phyloP scores from a whole-genome alignment of 2,113 vertebrate species.

The Halichoerus grypus region DNA sequence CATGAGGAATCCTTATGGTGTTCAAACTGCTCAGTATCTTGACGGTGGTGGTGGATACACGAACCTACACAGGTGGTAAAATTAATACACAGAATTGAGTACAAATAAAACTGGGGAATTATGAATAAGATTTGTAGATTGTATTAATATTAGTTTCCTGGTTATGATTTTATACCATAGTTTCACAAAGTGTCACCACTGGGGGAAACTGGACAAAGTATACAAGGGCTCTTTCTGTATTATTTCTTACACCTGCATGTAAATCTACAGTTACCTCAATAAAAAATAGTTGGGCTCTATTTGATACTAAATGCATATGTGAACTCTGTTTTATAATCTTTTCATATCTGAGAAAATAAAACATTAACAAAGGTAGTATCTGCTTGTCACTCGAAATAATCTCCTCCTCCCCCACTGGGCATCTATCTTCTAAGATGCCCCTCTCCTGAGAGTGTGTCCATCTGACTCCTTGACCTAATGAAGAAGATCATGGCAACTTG shows the following conservation, averaged over 20 bases:
- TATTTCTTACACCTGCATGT: background rate
- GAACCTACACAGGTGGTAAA: background rate
- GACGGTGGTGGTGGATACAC: background rate
- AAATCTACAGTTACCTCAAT: background rate
- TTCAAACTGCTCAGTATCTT: background rate
- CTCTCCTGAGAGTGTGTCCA: background rate
- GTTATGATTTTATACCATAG: background rate
- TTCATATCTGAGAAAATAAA: conserved; percentile 48
- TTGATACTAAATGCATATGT: background rate
- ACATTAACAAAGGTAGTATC: background rate
- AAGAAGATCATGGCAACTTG: background rate
- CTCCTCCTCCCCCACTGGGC: accelerated
- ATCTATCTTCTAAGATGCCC: background rate
- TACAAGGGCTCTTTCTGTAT: background rate
- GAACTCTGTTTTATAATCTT: background rate
- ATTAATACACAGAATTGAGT: background rate
- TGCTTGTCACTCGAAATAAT: background rate
- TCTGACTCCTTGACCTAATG: background rate
- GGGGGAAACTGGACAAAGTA: background rate
- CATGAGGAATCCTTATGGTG: background rate
- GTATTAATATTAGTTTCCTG: background rate
- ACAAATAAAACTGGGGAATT: background rate
- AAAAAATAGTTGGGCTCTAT: background rate
- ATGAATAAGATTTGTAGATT: background rate
- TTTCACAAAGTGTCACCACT: background rate